Evolutionary conservation across 2,113 vertebrate genomes (phyloP).

Genomic region (Silurus meridionalis): DNA sequence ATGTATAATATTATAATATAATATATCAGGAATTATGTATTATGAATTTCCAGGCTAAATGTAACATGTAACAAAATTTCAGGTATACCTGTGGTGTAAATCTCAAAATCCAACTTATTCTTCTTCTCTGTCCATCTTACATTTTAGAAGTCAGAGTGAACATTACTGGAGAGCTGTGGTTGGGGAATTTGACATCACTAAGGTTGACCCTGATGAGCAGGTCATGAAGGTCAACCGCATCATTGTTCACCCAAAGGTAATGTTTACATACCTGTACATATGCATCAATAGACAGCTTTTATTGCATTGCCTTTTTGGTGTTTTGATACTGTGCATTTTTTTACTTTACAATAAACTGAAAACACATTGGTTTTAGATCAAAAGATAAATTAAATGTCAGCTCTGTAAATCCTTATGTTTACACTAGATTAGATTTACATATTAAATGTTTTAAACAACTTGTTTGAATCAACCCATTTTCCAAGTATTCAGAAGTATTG

Average conservation of each 20-base stretch:
- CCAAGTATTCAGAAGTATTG: too few relatives aligned
- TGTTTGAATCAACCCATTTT: too few relatives aligned
- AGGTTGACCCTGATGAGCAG: slow-evolving; percentile 73
- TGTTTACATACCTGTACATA: neutral
- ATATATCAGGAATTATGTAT: neutral
- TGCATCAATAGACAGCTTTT: neutral
- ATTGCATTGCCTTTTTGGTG: neutral
- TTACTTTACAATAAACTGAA: too few relatives aligned
- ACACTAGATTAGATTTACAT: too few relatives aligned
- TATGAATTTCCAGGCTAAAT: neutral
- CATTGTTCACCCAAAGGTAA: slow-evolving; percentile 89
- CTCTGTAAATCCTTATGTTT: too few relatives aligned
- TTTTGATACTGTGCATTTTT: neutral
- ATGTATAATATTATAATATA: too few relatives aligned
- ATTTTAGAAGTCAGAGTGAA: slow-evolving; percentile 79
- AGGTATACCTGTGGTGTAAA: neutral
- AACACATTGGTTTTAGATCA: too few relatives aligned
- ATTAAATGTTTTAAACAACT: too few relatives aligned
- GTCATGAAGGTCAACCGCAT: slow-evolving; percentile 84
- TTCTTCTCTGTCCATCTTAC: neutral
- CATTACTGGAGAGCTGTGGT: slow-evolving; percentile 86
- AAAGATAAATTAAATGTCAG: too few relatives aligned
- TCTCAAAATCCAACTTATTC: neutral
- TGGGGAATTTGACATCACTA: slow-evolving; percentile 81
- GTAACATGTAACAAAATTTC: neutral